Evolutionary conservation across 2,888 invertebrate species (phyloP).

Genomic region (Rhamphomyia laevipes): DNA sequence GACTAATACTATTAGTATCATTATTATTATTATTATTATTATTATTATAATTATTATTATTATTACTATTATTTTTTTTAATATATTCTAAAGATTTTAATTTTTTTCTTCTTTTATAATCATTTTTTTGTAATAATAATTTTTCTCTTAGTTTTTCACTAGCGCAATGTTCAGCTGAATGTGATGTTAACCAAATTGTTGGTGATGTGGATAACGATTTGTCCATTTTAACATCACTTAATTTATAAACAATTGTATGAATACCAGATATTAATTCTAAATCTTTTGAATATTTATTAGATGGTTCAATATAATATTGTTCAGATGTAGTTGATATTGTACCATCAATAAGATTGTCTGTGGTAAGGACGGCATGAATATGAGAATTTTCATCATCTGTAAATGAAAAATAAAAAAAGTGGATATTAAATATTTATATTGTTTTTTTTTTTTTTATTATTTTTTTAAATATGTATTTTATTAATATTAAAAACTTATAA

Average conservation of each 20-base stretch:
- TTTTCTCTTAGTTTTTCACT: slow-evolving; percentile 32
- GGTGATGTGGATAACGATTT: slow-evolving; percentile 6
- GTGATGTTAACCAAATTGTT: too few species aligned
- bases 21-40: not conserved
- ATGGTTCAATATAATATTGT: slow-evolving; percentile 68
- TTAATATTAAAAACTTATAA: too few species aligned
- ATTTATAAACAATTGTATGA: slow-evolving; percentile 76
- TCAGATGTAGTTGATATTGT: slow-evolving; percentile 66
- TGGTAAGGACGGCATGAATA: slow-evolving; percentile 76
- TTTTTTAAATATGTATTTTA: too few species aligned
- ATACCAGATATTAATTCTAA: slow-evolving; percentile 41
- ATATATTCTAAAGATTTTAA: slow-evolving; percentile 39
- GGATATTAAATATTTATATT: too few species aligned
- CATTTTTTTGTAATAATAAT: slow-evolving; percentile 18
- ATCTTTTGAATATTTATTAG: slow-evolving; percentile 39
- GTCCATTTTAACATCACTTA: slow-evolving; percentile 55
- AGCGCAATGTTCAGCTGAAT: slow-evolving; percentile 20
- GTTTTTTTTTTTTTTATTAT: too few species aligned
- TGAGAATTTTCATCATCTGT: slow-evolving; percentile 70
- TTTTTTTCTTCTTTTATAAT: slow-evolving; percentile 24
- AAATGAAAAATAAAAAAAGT: slow-evolving; percentile 24
- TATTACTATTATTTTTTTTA: not conserved
- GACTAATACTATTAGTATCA: not conserved
- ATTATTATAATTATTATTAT: not conserved
- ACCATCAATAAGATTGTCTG: slow-evolving; percentile 82